Evolutionary conservation across 2,888 invertebrate genomes (phyloP), one percentile per base, ranked within the genome.

Genomic region (Sericinus montela): DNA sequence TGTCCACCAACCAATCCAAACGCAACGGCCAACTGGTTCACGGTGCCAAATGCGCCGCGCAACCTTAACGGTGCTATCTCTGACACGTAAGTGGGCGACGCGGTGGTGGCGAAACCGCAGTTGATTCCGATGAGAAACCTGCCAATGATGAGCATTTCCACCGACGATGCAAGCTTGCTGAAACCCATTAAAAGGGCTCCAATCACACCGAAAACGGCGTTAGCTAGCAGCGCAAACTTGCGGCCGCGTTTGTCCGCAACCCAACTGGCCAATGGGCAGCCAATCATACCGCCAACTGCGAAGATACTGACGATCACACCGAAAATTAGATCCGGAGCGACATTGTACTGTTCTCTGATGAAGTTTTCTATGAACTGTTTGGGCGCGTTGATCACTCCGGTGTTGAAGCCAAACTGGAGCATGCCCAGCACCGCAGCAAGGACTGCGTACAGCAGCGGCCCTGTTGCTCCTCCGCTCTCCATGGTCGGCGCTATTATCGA

Each of bases 251-350:
- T 91, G 63, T 94, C 93, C 23, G 93, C 91, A 56, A 94, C 88
- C 86, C 91, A 92, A 41, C 94, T 94, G n/a, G 93, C 94, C 40
- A 92, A 80, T 34, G 94, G 91, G 45, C 94, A 94, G 16, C 95
- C 95, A 34, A 94, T 81, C 93, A 94, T 94, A 25, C 95, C 95
- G 14, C 95, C 95, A 38, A 94, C 90, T 41, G 94, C 93, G 72
- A 94, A 95, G 58, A 94, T 92, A 57, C 94, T 91, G 46, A 95
- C 95, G 23, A 93, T 92, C 51, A 94, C 75, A 46, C 92, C 90
- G 75, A 91, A 93, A 51, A 93, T 69, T 32, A 91, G 69, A 51
- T 86, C 81, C 25, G 90, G 80, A 39, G 75, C 70, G 51, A 89
- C 83, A 34, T 79, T 69, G 64, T 91, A 91, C 63, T 91, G 90